Conservation (phyloP, 2,797 vertebrate genomes). For the Xyrichtys novacula region DNA sequence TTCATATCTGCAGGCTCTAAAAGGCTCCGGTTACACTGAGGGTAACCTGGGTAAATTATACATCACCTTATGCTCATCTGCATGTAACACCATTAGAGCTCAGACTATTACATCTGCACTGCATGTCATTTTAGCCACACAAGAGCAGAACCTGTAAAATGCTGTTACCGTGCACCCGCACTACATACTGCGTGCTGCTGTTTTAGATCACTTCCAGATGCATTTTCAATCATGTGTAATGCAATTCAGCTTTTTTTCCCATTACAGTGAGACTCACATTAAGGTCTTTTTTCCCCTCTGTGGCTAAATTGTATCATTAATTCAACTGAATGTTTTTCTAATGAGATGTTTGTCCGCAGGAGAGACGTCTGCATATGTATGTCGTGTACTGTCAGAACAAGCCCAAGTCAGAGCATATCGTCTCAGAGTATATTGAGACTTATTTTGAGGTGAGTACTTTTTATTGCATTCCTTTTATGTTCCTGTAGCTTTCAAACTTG, state of each 20-base stretch:
- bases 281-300: neutral
- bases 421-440: conserved; percentile 98
- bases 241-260: conserved; percentile 15
- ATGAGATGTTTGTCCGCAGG: conserved; percentile 80
- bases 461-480: neutral
- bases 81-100: conserved; percentile 66
- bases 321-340: conserved; percentile 19
- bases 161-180: conserved; percentile 29
- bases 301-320: conserved; percentile 13
- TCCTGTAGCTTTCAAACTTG: no score
- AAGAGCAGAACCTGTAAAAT: conserved; percentile 56
- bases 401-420: conserved; percentile 99
- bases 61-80: conserved; percentile 77
- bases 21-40: conserved; percentile 77
- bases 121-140: conserved; percentile 69
- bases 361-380: conserved; percentile 98
- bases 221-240: conserved; percentile 36
- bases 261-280: neutral
- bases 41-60: conserved; percentile 83
- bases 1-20: conserved; percentile 57
- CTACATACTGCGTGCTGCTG: conserved; percentile 14
- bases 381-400: conserved; percentile 99
- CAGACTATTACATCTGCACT: conserved; percentile 58
- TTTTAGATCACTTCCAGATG: conserved; percentile 13
- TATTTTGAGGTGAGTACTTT: conserved; percentile 96